Conservation (phyloP, 2,888 invertebrate genomes). For the Copidosoma aretas region DNA sequence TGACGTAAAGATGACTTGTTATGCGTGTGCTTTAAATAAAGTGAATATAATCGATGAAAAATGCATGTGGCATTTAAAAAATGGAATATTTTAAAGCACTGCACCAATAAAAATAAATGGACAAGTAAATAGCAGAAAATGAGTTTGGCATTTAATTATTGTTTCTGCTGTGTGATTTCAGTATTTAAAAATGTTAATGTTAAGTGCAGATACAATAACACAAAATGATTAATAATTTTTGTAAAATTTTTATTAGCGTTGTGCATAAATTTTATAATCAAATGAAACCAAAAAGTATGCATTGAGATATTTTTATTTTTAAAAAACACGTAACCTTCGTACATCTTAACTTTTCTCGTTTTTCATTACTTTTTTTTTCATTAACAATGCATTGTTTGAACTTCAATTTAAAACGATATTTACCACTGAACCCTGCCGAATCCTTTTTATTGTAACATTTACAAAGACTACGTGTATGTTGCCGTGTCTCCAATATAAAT, state of each 20-base stretch:
- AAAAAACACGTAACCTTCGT: constrained; percentile 31
- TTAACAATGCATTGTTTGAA: constrained; percentile 19
- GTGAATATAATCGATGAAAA: too few species aligned
- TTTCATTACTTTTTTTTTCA: constrained; percentile 5
- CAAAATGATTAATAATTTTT: constrained; percentile 1
- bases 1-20: too few species aligned
- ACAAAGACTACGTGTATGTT: background rate
- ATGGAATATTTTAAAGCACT: background rate
- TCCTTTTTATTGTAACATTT: background rate
- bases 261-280: constrained; percentile 33
- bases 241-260: constrained; percentile 30
- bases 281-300: constrained; percentile 27
- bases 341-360: constrained; percentile 23
- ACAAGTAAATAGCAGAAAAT: background rate
- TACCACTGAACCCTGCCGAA: constrained; percentile 24
- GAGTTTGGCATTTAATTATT: background rate
- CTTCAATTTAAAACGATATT: background rate
- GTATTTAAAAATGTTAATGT: background rate
- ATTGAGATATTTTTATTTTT: constrained; percentile 20
- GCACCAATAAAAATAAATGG: background rate
- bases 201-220: background rate
- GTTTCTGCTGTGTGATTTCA: background rate
- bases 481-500: background rate
- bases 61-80: background rate
- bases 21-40: too few species aligned